Base-by-base conservation (phyloP, 2,113 vertebrate genomes). In the Shinisaurus crocodilurus region DNA sequence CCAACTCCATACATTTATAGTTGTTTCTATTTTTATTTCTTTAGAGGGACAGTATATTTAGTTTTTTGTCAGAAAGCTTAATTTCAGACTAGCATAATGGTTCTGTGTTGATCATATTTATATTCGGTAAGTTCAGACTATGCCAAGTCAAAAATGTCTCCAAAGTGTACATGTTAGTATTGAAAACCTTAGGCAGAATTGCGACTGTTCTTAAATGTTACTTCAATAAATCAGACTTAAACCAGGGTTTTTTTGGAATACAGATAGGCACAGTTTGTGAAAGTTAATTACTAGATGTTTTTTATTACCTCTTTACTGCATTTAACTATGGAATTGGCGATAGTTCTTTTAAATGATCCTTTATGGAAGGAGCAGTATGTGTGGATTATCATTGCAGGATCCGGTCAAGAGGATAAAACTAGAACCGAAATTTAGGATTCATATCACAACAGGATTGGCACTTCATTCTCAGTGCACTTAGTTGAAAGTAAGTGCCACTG, bases 161-260 rank as follows among this genome's bases (percentile, higher is more conserved):
- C 54, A 60, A 76, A 76, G 50, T 37, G 18, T 9, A 60, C 15
- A 34, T 8, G 23, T 60, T 63, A 60, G 16, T 82, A 60, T 34
- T 37, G 15, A 82, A 23, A 83, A 83, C 23, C 81, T 37, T 82
- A 5, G 57, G 7, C 6, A 63, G 9, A 40, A 25, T 40, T 60
- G 16, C 25, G 40, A 43, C 20, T 8, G 50, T 60, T 43, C 40
- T 27, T 37, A 87, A 87, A 48, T 27, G 15, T 86, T 75, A 20
- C 18, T 57, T 57, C 34, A 75, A 43, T 87, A 63, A 32, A 32
- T 43, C 7, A 89, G 92, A 65, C 54, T 1, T 20, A 88, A 90
- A 89, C 83, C 16, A 72, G 0, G 87, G 45, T 95, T 88, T 79
- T 92, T 54, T 34, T 72, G 82, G 32, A 60, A 50, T 87, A 92